These are phyloP conservation scores for Scaptomyza hsui DNA, from an alignment of 1,140 invertebrate species.

Conservation along the genomic window DNA sequence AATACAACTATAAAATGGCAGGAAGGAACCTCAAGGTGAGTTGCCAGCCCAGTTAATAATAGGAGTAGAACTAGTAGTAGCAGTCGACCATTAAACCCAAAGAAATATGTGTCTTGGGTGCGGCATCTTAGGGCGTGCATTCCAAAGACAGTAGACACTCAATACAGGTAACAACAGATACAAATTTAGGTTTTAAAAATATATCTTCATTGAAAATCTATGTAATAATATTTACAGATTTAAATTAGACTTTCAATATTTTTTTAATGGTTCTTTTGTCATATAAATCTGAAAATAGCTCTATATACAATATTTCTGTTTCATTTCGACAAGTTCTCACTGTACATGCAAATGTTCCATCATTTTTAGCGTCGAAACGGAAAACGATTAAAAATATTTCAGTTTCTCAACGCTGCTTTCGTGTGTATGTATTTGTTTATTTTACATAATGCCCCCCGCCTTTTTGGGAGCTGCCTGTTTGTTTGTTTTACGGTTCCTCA, in stretches of 20 bases:
- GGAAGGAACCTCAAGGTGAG: constrained; percentile 11
- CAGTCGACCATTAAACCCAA: constrained; percentile 33
- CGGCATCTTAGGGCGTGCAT: constrained; percentile 33
- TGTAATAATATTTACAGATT: too few relatives aligned
- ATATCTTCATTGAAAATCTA: too few relatives aligned
- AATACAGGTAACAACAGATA: neutral
- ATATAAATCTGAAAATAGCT: too few relatives aligned
- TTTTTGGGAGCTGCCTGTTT: constrained; percentile 45
- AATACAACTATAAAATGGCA: neutral
- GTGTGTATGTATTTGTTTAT: constrained; percentile 55
- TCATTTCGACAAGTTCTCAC: constrained; percentile 9
- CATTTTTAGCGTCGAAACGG: constrained; percentile 45
- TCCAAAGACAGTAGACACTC: constrained; percentile 43
- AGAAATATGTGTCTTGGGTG: constrained; percentile 46
- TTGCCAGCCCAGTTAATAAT: constrained; percentile 10
- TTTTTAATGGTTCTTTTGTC: too few relatives aligned
- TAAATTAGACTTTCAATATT: too few relatives aligned
- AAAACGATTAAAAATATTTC: constrained; percentile 68
- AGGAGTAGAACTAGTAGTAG: neutral
- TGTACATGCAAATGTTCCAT: constrained; percentile 50
- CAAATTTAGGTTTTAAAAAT: too few relatives aligned
- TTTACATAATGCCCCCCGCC: constrained; percentile 49
- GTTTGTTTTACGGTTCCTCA: constrained; percentile 65
- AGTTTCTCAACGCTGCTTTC: constrained; percentile 42
- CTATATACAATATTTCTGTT: too few relatives aligned